These are phyloP conservation scores for Prunella fulvescens DNA, from an alignment of 2,113 vertebrate species.

Conservation along the genomic window DNA sequence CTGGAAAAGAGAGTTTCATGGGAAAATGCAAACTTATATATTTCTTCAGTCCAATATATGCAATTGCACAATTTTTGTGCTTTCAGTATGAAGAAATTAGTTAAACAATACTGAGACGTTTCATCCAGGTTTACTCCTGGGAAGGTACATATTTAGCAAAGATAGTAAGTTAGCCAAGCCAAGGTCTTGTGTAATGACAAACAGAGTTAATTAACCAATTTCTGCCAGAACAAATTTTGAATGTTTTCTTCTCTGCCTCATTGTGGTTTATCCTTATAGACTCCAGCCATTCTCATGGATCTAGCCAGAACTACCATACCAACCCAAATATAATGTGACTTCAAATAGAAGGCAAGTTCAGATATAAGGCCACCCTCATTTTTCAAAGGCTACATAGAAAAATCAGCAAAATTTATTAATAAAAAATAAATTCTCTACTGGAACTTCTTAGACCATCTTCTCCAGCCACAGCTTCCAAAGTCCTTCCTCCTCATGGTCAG, in stretches of 20 bases:
- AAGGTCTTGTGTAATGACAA: slow-evolving; percentile 18
- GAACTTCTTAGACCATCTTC: not conserved
- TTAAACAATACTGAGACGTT: not conserved
- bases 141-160: slow-evolving; percentile 29
- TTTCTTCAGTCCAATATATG: not conserved
- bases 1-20: not conserved
- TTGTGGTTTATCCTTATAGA: not conserved
- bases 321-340: not conserved
- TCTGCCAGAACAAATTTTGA: slow-evolving; percentile 1
- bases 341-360: not conserved
- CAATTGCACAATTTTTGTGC: not conserved
- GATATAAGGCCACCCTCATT: not conserved
- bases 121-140: slow-evolving; percentile 27
- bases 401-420: not conserved
- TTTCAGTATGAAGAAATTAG: not conserved
- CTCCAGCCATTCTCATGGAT: not conserved
- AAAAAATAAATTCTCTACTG: not conserved
- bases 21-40: not conserved
- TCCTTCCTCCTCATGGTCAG: not conserved
- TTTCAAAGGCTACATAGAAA: not conserved
- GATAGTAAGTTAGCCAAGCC: slow-evolving; percentile 21
- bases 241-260: not conserved
- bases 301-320: not conserved
- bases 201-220: slow-evolving; percentile 26
- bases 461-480: not conserved